Base-by-base conservation (phyloP, 2,888 invertebrate species). In the Ecdyonurus torrentis region DNA sequence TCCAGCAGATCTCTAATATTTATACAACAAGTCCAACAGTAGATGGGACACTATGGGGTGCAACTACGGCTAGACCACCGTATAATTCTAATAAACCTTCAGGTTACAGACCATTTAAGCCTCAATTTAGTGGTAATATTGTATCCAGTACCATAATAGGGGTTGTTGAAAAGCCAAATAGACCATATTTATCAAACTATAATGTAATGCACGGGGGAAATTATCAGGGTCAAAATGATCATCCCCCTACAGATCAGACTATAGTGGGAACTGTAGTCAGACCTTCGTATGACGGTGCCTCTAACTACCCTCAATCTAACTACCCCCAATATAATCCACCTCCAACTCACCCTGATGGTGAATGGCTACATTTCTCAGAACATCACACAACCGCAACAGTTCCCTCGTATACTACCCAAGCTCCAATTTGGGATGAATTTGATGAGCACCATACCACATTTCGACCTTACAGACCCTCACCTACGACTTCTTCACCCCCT, bases 21-120 rank as follows among this genome's bases (percentile, higher is more conserved):
- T 55, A 55, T n/a, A 55, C 55, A n/a, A 55, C 55, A 22, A 55
- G 55, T 55, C 55, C 55, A n/a, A 55, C 55, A 7, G 55, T 55
- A 22, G 55, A 55, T 55, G 55, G 55, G 5, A 55, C 55, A 10
- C n/a, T 55, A 55, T 55, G 5, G 5, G 22, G 55, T 55, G 15
- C 37, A 15, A 37, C 37, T 10, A 37, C 37, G 15, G 7, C 7
- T 10, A 37, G 37, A 37, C 37, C 37, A 37, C 7, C n/a, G n/a
- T 50, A 50, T 50, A 18, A 18, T 50, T 18, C 50, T 18, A 55
- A n/a, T n/a, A 55, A 20, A 55, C 55, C 55, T 20, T n/a, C 55
- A 22, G 7, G 7, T n/a, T 22, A 55, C n/a, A n/a, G 55, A 20
- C 55, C 55, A 10, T 55, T 55, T 22, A n/a, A 22, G n/a, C 55